Conservation (phyloP, 2,113 vertebrate species). For the zebrafish (Danio rerio) region GRCz12tu NC_133192.1:23362001-23362500, state of each 20-base stretch:
- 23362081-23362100: not conserved
- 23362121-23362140: not conserved
- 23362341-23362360: not conserved
- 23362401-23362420: not conserved
- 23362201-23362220: not conserved
- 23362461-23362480: too few species aligned
- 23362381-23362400: not conserved
- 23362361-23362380: not conserved
- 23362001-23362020: not conserved
- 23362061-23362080: not conserved
- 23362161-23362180: conserved; percentile 26
- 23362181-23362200: conserved; percentile 24
- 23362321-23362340: not conserved
- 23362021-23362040: not conserved
- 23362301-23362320: not conserved
- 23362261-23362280: not conserved
- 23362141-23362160: conserved; percentile 27
- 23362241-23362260: not conserved
- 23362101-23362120: not conserved
- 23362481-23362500: too few species aligned
- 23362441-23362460: too few species aligned
- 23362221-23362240: not conserved
- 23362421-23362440: too few species aligned
- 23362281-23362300: not conserved
- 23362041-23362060: not conserved